Percentiles rank a stretch among this genome's conserved stretches.
phyloP scores from a whole-genome alignment of 2,113 vertebrate species.

The Mus musculus region GRCm39 chr8:126915501-126916000 shows the following conservation, averaged over 20 bases:
- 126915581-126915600: conserved; percentile 43
- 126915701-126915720: conserved; percentile 76
- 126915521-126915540: background rate
- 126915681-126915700: conserved; percentile 79
- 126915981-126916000: background rate
- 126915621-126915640: conserved; percentile 81
- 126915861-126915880: fast-evolving
- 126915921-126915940: no score
- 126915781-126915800: conserved; percentile 61
- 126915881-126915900: background rate
- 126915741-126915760: conserved; percentile 78
- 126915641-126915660: conserved; percentile 78
- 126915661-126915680: conserved; percentile 80
- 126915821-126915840: background rate
- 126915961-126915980: background rate
- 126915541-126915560: conserved; percentile 38
- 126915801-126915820: conserved; percentile 4
- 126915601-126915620: conserved; percentile 79
- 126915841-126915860: background rate
- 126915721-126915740: conserved; percentile 86
- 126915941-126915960: fast-evolving
- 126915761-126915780: conserved; percentile 27
- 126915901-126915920: fast-evolving
- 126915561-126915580: conserved; percentile 65
- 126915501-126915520: background rate